Evolutionary conservation across 53 echinoderm and acorn worm genomes (phyloP).

Genomic region (Luidia sarsii): DNA sequence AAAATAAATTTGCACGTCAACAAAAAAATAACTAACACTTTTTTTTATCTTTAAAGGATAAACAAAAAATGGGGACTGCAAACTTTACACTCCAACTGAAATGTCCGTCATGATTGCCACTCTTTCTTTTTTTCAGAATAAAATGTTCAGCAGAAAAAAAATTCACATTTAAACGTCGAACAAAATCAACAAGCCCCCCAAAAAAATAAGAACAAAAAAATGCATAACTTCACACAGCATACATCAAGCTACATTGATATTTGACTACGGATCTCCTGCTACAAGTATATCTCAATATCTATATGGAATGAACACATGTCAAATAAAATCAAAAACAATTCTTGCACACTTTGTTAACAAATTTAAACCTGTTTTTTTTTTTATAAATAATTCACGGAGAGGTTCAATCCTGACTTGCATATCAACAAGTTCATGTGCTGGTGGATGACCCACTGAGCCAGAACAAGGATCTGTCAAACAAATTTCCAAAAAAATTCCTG

Average conservation of each 20-base stretch:
- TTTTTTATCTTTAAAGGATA: not conserved
- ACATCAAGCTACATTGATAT: conserved; percentile 29
- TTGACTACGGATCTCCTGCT: conserved; percentile 41
- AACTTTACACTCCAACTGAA: conserved; percentile 3
- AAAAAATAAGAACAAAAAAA: conserved; percentile 36
- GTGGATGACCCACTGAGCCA: too few relatives aligned
- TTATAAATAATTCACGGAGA: too few relatives aligned
- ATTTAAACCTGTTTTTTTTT: too few relatives aligned
- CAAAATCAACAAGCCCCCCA: too few relatives aligned
- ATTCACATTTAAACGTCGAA: too few relatives aligned
- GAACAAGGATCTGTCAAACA: too few relatives aligned
- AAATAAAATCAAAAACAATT: conserved; percentile 7
- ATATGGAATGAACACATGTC: conserved; percentile 50
- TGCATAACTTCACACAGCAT: conserved; percentile 42
- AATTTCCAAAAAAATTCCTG: too few relatives aligned
- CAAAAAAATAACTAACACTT: conserved; percentile 7
- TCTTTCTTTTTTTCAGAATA: too few relatives aligned
- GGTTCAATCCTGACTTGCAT: too few relatives aligned
- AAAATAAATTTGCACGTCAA: conserved; percentile 44
- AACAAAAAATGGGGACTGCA: conserved; percentile 2
- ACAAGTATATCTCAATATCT: conserved; percentile 22
- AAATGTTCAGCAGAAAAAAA: too few relatives aligned
- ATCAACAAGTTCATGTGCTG: too few relatives aligned
- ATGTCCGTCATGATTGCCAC: conserved; percentile 44
- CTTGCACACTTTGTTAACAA: conserved; percentile 43